phyloP scores from a whole-genome alignment of 2,113 vertebrate species.

The Saguinus midas region DNA sequence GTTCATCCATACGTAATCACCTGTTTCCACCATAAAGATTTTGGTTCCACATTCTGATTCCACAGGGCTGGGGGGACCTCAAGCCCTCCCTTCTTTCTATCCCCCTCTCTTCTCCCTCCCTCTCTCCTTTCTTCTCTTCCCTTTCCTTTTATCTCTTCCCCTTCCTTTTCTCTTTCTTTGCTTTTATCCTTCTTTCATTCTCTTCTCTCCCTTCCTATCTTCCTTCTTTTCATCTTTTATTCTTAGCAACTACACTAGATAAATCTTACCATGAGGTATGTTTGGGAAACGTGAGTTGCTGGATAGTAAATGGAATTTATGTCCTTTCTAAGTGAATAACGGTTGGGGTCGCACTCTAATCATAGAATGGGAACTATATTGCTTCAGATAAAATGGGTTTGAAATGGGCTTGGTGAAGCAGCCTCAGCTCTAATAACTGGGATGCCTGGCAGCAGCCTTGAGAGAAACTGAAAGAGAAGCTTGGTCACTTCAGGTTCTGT shows the following conservation, averaged over 20 bases:
- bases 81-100: too few species aligned
- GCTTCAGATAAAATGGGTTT: too few species aligned
- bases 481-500: background rate
- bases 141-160: background rate
- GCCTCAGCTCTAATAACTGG: background rate
- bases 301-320: background rate
- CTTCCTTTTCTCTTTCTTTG: too few species aligned
- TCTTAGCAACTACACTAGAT: too few species aligned
- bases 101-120: background rate
- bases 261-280: too few species aligned
- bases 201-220: too few species aligned
- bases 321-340: background rate
- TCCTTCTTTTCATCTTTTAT: background rate
- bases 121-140: background rate
- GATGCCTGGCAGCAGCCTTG: background rate
- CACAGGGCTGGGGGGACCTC: background rate
- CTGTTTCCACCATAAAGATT: too few species aligned
- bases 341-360: rapidly evolving
- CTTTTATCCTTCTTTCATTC: background rate
- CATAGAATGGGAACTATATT: background rate
- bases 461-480: background rate
- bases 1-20: rapidly evolving
- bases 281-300: background rate
- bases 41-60: background rate
- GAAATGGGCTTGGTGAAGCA: background rate